phyloP scores from a whole-genome alignment of 1,140 invertebrate genomes.

The Temnothorax curvispinosus region DNA sequence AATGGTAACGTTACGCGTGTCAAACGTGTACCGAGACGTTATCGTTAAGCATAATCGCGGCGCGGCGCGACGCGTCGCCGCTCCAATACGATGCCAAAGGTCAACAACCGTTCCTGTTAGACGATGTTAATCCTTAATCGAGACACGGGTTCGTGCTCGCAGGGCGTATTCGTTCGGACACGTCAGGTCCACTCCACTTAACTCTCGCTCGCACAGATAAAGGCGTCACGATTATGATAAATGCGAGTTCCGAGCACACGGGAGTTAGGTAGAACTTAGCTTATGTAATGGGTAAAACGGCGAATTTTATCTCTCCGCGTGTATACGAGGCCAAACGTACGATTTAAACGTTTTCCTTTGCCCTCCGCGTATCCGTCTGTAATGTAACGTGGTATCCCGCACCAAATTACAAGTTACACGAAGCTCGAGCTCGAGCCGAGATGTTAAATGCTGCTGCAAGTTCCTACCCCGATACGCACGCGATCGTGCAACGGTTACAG shows the following conservation, averaged over 20 bases:
- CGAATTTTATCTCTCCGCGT: conserved; percentile 25
- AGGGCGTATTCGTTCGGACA: conserved; percentile 28
- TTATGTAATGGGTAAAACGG: not conserved
- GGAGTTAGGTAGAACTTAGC: not conserved
- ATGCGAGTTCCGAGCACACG: conserved; percentile 16
- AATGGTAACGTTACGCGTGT: not conserved
- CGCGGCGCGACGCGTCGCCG: not conserved
- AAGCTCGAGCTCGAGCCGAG: conserved; percentile 7
- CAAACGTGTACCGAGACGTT: not conserved
- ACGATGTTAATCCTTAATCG: conserved; percentile 44
- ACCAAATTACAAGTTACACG: conserved; percentile 53
- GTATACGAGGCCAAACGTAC: not conserved
- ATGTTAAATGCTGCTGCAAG: conserved; percentile 42
- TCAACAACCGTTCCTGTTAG: conserved; percentile 29
- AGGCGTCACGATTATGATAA: conserved; percentile 49
- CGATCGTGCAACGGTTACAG: conserved; percentile 18
- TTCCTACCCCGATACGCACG: conserved; percentile 40
- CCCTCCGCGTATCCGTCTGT: not conserved
- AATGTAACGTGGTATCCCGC: conserved; percentile 8
- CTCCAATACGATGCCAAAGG: not conserved
- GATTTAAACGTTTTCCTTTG: conserved; percentile 13
- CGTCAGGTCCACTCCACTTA: conserved; percentile 50
- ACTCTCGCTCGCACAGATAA: conserved; percentile 12
- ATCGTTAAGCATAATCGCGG: conserved; percentile 8
- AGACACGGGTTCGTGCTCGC: conserved; percentile 48